Evolutionary conservation across 2,888 invertebrate species (phyloP).

Genomic region (Leptinotarsa tumamoca): DNA sequence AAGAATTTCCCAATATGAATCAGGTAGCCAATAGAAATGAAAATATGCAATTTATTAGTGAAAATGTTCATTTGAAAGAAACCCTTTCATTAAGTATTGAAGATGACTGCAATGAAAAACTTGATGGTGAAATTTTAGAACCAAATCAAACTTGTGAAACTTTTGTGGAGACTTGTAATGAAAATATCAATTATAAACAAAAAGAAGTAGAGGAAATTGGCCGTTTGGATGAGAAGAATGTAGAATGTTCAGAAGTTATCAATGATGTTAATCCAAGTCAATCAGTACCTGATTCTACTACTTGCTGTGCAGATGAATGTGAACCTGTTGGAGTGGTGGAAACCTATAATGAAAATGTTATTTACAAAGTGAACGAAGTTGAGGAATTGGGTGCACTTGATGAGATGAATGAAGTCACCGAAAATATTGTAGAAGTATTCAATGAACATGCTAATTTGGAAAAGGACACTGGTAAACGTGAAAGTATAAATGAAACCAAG

Average conservation of each 20-base stretch:
- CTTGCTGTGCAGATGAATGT: not conserved
- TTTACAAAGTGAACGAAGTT: not conserved
- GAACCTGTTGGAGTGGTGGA: not conserved
- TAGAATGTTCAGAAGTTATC: not conserved
- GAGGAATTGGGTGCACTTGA: not conserved
- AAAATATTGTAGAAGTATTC: not conserved
- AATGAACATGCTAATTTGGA: not conserved
- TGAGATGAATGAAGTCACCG: not conserved
- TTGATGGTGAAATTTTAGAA: not conserved
- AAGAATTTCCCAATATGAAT: not conserved
- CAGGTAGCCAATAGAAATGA: not conserved
- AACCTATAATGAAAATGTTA: slow-evolving; percentile 3
- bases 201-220: slow-evolving; percentile 2
- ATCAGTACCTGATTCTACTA: not conserved
- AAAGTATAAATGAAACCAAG: not conserved
- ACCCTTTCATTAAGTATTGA: too few species aligned
- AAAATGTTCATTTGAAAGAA: not conserved
- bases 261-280: slow-evolving; percentile 1
- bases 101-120: not conserved
- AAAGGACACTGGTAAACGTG: not conserved
- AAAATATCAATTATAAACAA: not conserved
- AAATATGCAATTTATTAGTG: not conserved
- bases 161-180: not conserved
- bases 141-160: not conserved
- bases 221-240: not conserved